These are phyloP conservation scores for Hippocampus abdominalis DNA, from an alignment of 2,113 vertebrate genomes.

Conservation along the genomic window DNA sequence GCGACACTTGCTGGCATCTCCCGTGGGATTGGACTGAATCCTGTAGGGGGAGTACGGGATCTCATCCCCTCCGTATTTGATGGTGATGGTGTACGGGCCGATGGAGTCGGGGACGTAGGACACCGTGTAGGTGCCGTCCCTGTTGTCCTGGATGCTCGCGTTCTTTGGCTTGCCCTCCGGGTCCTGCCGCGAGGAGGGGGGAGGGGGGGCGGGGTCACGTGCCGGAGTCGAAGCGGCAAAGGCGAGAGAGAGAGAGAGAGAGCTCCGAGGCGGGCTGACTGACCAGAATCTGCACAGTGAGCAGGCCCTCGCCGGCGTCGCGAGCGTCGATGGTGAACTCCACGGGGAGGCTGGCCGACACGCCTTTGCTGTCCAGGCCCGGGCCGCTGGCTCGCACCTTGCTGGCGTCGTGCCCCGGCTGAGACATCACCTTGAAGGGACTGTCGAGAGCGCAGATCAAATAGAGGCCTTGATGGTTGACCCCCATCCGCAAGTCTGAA, in stretches of 20 bases:
- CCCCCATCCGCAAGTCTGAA: no score
- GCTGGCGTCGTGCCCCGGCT: slow-evolving; percentile 88
- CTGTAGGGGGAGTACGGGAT: slow-evolving; percentile 91
- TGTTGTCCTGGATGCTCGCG: slow-evolving; percentile 89
- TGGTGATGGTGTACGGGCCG: slow-evolving; percentile 89
- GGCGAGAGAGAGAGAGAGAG: no score
- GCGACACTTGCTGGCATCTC: slow-evolving; percentile 92
- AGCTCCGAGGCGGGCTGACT: slow-evolving; percentile 28
- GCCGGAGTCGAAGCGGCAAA: no score
- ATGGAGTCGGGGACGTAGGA: slow-evolving; percentile 90
- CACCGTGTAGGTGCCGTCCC: slow-evolving; percentile 90
- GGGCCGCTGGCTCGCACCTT: slow-evolving; percentile 91
- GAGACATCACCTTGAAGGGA: slow-evolving; percentile 89
- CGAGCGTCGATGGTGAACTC: slow-evolving; percentile 93
- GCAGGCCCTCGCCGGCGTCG: slow-evolving; percentile 86
- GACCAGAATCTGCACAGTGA: slow-evolving; percentile 91
- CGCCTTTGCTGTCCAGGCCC: slow-evolving; percentile 82
- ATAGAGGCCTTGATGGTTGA: no score
- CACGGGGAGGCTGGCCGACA: slow-evolving; percentile 87
- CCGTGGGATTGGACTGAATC: slow-evolving; percentile 84
- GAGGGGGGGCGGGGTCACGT: background rate
- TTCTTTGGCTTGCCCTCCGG: slow-evolving; percentile 94
- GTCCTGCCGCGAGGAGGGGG: slow-evolving; percentile 69
- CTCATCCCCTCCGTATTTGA: slow-evolving; percentile 92
- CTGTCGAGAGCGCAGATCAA: slow-evolving; percentile 58